Evolutionary conservation across 2,797 vertebrate genomes (phyloP), one percentile per base, ranked within the genome.

Genomic region (Anguilla megastoma): DNA sequence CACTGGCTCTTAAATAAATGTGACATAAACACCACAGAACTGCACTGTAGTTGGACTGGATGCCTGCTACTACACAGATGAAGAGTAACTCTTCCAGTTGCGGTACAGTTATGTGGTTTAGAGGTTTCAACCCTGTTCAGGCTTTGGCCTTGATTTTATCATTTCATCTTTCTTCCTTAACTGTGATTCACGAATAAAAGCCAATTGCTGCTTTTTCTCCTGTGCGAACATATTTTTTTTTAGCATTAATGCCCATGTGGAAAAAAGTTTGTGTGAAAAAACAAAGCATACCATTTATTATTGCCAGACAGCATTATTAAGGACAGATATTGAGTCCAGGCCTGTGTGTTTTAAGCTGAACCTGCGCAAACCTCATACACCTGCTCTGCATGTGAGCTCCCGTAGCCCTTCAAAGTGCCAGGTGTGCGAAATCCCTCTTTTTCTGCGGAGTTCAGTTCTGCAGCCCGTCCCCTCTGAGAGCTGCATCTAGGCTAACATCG

Each of bases 401-500:
- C 41, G 71, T 10, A 56, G 76, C 21, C 74, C 1, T 83, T 63
- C 24, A 48, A 71, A 84, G 56, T 33, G 76, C 84, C 87, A 88
- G 87, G 63, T 88, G 87, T 60, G 74, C 82, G 18, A 52, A 69
- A 88, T 84, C 66, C 33, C 36, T 52, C 24, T 33, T 54, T 88
- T 52, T 85, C 87, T 69, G 66, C 69, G 14, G 84, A 27, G 83
- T 79, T 88, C 66, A 60, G 52, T 85, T 85, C 83, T 52, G 48
- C 82, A 84, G 50, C 9, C 74, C 83, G 16, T 2, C 66, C 27
- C 30, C 45, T 85, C 50, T 79, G 69, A 88, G 87, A 88, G 16
- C 52, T 85, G 69, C 41, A 69, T 85, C 87, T 52, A 63, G 45
- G 41, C 63, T 83, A 27, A 86, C 85, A 82, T 69, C 56, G 63